Evolutionary conservation across 2,113 vertebrate genomes (phyloP), one percentile per base, ranked within the genome.

Genomic region (Astatoreochromis straeleni): DNA sequence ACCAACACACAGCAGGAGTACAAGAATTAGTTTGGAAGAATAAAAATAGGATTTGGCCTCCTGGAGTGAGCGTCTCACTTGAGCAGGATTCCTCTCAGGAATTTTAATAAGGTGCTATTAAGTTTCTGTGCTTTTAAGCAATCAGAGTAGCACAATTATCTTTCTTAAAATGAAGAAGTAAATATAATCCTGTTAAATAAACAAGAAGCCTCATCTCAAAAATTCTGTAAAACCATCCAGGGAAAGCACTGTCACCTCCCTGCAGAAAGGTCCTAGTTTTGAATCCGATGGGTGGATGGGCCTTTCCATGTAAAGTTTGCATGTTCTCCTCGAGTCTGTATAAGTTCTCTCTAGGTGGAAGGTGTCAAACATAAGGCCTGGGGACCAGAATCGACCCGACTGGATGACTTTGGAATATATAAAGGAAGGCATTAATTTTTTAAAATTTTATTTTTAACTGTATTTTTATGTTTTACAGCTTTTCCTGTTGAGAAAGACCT

Each of bases 131-230:
- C 57, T 90, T 84, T 80, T 57, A 45, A 83, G 60, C 54, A 84
- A 88, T 82, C 24, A 80, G 82, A 73, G 73, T 16, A 58, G 65
- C 45, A 80, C 58, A 49, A 63, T 87, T 82, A 60, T 65, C 49
- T 54, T 81, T 33, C 51, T 81, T 53, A 81, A 75, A 82, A 17
- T 10, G 38, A 40, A 60, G 73, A 81, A 75, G n/a, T 80, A 53
- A 83, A 81, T 40, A 58, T 19, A 29, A 49, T 11, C 10, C 54
- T 83, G 42, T 49, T 2, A 80, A 86, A 58, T 42, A 57, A 88
- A 89, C 54, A 78, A 31, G 10, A 31, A 49, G 10, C 4, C 45
- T 49, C 73, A 8, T 29, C 4, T n/a, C 9, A 19, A 17, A 26
- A 29, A 47, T 78, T n/a, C 24, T 49, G 17, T 49, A n/a, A 31